Evolutionary conservation across 2,113 vertebrate species (phyloP).

Genomic region (Muntiacus muntjak): DNA sequence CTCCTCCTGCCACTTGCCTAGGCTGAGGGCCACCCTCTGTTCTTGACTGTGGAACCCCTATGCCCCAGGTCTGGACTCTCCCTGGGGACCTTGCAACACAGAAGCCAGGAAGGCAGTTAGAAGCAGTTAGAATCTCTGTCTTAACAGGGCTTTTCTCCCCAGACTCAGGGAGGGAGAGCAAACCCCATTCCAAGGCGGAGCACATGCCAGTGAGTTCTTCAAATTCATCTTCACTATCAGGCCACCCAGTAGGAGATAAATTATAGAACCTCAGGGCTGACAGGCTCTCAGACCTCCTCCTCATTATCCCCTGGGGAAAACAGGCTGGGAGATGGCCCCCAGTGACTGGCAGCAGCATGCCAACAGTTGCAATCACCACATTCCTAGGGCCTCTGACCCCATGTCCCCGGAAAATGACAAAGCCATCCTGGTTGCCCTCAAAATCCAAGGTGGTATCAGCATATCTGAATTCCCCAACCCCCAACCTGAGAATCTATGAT

Average conservation of each 20-base stretch:
- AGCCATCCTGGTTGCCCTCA: background rate
- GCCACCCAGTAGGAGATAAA: background rate
- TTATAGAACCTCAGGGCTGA: background rate
- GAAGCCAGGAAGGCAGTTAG: background rate
- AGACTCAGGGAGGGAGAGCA: background rate
- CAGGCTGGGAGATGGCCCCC: background rate
- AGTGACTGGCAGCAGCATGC: background rate
- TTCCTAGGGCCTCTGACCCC: background rate
- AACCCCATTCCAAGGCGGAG: background rate
- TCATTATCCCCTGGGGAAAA: background rate
- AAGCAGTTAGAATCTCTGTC: background rate
- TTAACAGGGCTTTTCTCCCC: background rate
- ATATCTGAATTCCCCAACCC: accelerated
- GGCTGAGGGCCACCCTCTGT: background rate
- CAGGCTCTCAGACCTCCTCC: background rate
- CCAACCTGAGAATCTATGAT: background rate
- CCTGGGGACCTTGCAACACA: background rate
- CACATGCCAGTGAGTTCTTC: background rate
- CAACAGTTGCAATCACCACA: background rate
- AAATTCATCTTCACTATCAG: background rate
- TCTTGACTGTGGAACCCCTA: background rate
- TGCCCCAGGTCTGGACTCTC: background rate
- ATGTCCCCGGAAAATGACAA: background rate
- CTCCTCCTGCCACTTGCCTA: background rate
- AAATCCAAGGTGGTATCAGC: background rate